Evolutionary conservation across 1,140 invertebrate species (phyloP).

Genomic region (Thrips palmi): DNA sequence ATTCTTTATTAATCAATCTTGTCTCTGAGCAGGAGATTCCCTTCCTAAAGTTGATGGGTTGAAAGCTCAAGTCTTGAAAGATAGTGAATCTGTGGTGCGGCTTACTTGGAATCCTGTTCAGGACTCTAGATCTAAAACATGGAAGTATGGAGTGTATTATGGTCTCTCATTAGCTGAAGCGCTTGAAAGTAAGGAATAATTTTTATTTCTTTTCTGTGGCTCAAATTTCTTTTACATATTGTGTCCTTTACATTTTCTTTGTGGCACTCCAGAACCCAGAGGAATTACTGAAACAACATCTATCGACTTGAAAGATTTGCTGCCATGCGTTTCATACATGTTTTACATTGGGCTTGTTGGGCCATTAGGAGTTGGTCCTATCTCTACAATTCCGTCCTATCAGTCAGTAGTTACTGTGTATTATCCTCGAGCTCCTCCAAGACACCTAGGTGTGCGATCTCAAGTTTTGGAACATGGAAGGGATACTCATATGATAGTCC

Average conservation of each 20-base stretch:
- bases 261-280: slow-evolving; percentile 27
- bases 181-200: slow-evolving; percentile 1
- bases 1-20: slow-evolving; percentile 6
- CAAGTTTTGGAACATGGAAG: slow-evolving; percentile 13
- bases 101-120: slow-evolving; percentile 41
- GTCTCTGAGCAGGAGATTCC: slow-evolving; percentile 18
- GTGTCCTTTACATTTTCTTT: slow-evolving; percentile 14
- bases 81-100: slow-evolving; percentile 38
- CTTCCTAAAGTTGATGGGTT: slow-evolving; percentile 30
- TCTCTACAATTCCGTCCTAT: slow-evolving; percentile 29
- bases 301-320: slow-evolving; percentile 35
- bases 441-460: slow-evolving; percentile 26
- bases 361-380: slow-evolving; percentile 40
- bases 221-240: slow-evolving; percentile 8
- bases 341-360: slow-evolving; percentile 49
- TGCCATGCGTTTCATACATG: slow-evolving; percentile 51
- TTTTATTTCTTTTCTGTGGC: slow-evolving; percentile 15
- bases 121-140: slow-evolving; percentile 28
- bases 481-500: slow-evolving; percentile 22
- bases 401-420: slow-evolving; percentile 37
- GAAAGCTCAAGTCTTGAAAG: slow-evolving; percentile 30
- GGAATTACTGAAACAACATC: slow-evolving; percentile 34
- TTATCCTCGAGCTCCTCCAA: slow-evolving; percentile 37
- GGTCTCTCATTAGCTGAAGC: slow-evolving; percentile 14
- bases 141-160: slow-evolving; percentile 46